Percentiles rank a stretch among this genome's conserved stretches.
Evolutionary conservation across 1,140 invertebrate species (phyloP).

Genomic region (Heliconius eleuchia): DNA sequence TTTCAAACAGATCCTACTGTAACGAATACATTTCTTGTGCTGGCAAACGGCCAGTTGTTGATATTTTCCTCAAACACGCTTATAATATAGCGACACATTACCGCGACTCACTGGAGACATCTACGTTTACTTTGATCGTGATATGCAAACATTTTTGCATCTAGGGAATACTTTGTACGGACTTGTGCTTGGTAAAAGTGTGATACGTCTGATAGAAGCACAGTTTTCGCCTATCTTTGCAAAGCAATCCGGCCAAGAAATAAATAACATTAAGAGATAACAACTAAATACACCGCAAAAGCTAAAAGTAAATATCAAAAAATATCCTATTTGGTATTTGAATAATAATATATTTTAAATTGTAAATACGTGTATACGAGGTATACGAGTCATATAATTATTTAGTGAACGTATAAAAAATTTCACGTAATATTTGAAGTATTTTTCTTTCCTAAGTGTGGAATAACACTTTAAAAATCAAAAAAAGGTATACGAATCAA

Average conservation of each 20-base stretch:
- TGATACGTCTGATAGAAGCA: not conserved
- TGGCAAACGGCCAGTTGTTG: conserved; percentile 40
- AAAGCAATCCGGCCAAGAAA: not conserved
- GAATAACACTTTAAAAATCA: too few species aligned
- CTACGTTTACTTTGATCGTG: conserved; percentile 39
- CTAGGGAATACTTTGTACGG: conserved; percentile 31
- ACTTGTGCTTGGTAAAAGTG: conserved; percentile 16
- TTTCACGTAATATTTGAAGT: too few species aligned
- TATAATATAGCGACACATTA: conserved; percentile 38
- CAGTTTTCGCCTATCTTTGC: not conserved
- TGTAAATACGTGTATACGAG: too few species aligned
- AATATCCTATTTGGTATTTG: too few species aligned
- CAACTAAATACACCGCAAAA: too few species aligned
- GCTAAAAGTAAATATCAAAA: too few species aligned
- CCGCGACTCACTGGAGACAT: conserved; percentile 26
- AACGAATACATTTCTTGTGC: conserved; percentile 34
- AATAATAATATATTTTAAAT: too few species aligned
- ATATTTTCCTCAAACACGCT: conserved; percentile 36
- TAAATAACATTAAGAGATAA: too few species aligned
- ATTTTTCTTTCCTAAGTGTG: too few species aligned
- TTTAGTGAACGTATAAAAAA: too few species aligned
- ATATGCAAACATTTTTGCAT: conserved; percentile 42
- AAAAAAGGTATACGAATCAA: too few species aligned
- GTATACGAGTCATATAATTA: too few species aligned
- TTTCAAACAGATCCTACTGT: conserved; percentile 13